Conservation (phyloP, 2,888 invertebrate genomes). For the Agrotis exclamationis region DNA sequence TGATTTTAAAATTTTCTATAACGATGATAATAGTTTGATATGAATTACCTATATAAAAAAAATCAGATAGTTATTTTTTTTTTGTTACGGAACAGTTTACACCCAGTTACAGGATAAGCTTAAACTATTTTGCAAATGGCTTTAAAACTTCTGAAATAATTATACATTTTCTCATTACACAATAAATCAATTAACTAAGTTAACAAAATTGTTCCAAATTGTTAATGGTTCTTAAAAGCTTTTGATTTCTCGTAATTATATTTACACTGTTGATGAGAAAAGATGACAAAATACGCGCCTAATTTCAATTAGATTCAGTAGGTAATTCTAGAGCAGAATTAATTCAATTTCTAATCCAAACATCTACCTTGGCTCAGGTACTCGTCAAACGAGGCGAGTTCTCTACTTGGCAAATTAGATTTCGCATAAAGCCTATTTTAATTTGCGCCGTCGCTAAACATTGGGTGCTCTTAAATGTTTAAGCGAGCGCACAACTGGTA, state of each 20-base stretch:
- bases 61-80: too few species aligned
- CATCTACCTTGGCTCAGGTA: constrained; percentile 81
- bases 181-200: constrained; percentile 43
- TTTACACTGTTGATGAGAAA: constrained; percentile 63
- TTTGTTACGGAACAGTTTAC: too few species aligned
- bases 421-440: constrained; percentile 90
- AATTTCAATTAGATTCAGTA: constrained; percentile 74
- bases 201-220: constrained; percentile 47
- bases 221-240: constrained; percentile 63
- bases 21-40: too few species aligned
- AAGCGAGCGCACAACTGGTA: constrained; percentile 82
- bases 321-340: constrained; percentile 84
- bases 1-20: too few species aligned
- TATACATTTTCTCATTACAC: constrained; percentile 19
- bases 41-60: too few species aligned
- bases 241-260: constrained; percentile 66
- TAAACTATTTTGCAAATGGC: too few species aligned
- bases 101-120: too few species aligned
- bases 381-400: constrained; percentile 81
- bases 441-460: constrained; percentile 89
- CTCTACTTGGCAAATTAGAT: constrained; percentile 90
- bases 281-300: constrained; percentile 64
- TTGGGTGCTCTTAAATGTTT: constrained; percentile 89
- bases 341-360: constrained; percentile 89
- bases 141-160: constrained; percentile 2